A percentile compares a stretch with the other conserved stretches of the same genome.
These are phyloP conservation scores for Tiaroga cobitis DNA, from an alignment of 2,797 vertebrate species.

Conservation along the genomic window DNA sequence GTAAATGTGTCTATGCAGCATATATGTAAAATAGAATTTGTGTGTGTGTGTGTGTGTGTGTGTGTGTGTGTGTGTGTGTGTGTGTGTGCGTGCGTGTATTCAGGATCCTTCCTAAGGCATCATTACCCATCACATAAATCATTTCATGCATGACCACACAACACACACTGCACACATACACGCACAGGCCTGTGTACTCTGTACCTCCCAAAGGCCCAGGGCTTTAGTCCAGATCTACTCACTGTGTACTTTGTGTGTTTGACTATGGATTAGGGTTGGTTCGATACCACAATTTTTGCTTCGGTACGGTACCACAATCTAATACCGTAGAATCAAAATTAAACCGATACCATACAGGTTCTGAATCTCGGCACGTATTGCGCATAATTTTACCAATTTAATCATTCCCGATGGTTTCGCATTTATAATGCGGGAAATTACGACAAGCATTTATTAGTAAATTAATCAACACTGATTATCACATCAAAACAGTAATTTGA, in stretches of 20 bases:
- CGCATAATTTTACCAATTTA: no score
- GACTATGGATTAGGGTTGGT: neutral
- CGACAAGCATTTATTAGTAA: no score
- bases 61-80: neutral
- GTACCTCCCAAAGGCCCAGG: constrained; percentile 16
- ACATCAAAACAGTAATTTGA: no score
- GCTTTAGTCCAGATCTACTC: constrained; percentile 26
- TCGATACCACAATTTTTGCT: neutral
- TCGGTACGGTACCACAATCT: neutral
- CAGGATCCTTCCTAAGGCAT: constrained; percentile 9
- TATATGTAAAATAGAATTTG: neutral
- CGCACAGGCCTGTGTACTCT: constrained; percentile 14
- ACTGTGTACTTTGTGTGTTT: constrained; percentile 14
- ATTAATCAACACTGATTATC: no score
- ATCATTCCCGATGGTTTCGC: no score
- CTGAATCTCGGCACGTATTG: no score
- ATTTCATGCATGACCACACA: constrained; percentile 22
- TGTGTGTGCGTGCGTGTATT: no score
- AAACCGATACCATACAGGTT: neutral
- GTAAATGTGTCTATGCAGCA: neutral
- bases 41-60: neutral
- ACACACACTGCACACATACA: constrained; percentile 11
- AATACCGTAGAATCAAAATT: neutral
- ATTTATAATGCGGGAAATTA: no score
- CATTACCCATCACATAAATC: constrained; percentile 40